These are phyloP conservation scores for Trachemys scripta DNA, from an alignment of 2,113 vertebrate genomes.

Conservation along the genomic window DNA sequence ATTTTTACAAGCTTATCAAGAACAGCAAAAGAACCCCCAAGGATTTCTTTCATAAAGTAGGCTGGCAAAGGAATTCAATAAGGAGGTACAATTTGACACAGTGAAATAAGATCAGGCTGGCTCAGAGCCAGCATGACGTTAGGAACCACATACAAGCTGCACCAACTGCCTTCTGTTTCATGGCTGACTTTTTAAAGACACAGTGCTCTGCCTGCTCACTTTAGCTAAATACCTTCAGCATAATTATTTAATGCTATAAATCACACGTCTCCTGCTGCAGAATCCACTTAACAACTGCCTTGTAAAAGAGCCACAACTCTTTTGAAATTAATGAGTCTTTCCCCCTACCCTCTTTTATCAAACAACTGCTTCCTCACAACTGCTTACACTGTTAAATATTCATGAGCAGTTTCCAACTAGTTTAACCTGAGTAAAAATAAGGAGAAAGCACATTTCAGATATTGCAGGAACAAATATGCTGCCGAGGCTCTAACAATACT, in stretches of 20 bases:
- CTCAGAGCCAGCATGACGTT: slow-evolving; percentile 74
- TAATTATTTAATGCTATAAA: slow-evolving; percentile 11
- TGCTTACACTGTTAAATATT: not conserved
- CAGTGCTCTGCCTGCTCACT: slow-evolving; percentile 60
- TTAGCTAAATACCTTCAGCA: slow-evolving; percentile 39
- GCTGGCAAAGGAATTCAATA: slow-evolving; percentile 78
- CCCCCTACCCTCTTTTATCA: not conserved
- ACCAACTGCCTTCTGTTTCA: slow-evolving; percentile 78
- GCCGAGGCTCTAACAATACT: not conserved
- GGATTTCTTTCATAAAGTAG: slow-evolving; percentile 77
- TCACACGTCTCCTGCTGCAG: not conserved
- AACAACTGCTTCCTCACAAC: not conserved
- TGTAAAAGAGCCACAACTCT: not conserved
- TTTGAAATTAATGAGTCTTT: not conserved
- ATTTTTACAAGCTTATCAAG: slow-evolving; percentile 77
- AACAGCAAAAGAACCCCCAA: slow-evolving; percentile 76
- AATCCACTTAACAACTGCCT: slow-evolving; percentile 11
- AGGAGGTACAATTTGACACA: slow-evolving; percentile 77
- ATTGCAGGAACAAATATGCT: not conserved
- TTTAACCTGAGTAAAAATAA: not conserved
- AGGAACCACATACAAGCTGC: slow-evolving; percentile 71
- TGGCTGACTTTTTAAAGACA: slow-evolving; percentile 82
- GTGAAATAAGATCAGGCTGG: slow-evolving; percentile 77
- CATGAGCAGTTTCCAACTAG: slow-evolving; percentile 9
- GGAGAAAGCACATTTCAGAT: not conserved